A percentile compares a stretch with the other conserved stretches of the same genome.
Conservation (phyloP, 2,888 invertebrate species). For the Patella depressa region DNA sequence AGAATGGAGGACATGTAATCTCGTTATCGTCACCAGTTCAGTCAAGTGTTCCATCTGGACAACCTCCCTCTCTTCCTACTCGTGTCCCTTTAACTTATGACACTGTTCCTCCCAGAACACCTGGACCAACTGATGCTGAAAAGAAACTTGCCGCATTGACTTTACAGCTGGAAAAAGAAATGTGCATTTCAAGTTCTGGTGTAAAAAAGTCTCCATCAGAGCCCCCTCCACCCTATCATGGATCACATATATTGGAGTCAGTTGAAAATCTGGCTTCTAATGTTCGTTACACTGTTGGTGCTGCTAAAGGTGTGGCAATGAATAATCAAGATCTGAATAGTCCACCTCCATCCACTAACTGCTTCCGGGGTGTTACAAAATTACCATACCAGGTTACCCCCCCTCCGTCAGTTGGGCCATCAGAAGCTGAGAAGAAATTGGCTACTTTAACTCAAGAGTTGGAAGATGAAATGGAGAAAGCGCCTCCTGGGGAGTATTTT, state of each 20-base stretch:
- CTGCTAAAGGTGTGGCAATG: not conserved
- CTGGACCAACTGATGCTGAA: slow-evolving; percentile 63
- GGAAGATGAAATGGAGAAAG: slow-evolving; percentile 83
- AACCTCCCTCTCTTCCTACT: slow-evolving; percentile 54
- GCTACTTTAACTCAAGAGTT: slow-evolving; percentile 68
- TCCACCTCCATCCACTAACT: slow-evolving; percentile 37
- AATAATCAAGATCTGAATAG: slow-evolving; percentile 14
- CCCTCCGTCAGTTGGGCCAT: slow-evolving; percentile 53
- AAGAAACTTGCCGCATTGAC: slow-evolving; percentile 52
- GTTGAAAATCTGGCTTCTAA: too few species aligned
- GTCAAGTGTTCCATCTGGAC: slow-evolving; percentile 13
- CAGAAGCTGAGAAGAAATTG: slow-evolving; percentile 66
- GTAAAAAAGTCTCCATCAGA: slow-evolving; percentile 15
- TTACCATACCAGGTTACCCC: slow-evolving; percentile 58
- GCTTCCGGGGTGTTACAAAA: slow-evolving; percentile 29
- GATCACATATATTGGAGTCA: slow-evolving; percentile 65
- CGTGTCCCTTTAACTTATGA: slow-evolving; percentile 54
- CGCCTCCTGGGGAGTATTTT: slow-evolving; percentile 96
- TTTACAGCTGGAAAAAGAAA: slow-evolving; percentile 33
- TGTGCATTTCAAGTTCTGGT: not conserved
- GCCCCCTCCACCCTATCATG: slow-evolving; percentile 69
- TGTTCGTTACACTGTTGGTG: slow-evolving; percentile 14
- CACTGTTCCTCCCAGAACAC: slow-evolving; percentile 38
- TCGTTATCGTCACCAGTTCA: slow-evolving; percentile 16
- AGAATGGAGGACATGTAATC: slow-evolving; percentile 26